These are phyloP conservation scores for Euleptes europaea DNA, from an alignment of 2,113 vertebrate species.

Conservation along the genomic window DNA sequence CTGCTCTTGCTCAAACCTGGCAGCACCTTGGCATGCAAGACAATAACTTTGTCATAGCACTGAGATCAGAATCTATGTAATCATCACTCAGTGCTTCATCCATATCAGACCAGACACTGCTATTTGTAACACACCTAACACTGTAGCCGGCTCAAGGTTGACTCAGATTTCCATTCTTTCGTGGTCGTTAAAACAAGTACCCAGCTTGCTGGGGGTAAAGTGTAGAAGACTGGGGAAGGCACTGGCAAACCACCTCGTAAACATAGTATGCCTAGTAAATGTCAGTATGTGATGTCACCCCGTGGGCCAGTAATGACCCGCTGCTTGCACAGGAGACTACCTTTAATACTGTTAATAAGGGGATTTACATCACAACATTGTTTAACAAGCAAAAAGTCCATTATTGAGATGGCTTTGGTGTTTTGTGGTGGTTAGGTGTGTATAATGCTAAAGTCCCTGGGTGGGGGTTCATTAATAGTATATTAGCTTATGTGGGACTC, in stretches of 20 bases:
- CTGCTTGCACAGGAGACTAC: too few species aligned
- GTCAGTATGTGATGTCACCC: too few species aligned
- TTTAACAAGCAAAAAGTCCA: background rate
- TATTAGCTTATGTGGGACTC: background rate
- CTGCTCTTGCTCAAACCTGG: background rate
- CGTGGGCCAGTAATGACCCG: too few species aligned
- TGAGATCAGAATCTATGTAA: background rate
- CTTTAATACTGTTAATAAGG: background rate
- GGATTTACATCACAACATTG: background rate
- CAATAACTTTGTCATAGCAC: background rate
- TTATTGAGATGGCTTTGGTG: background rate
- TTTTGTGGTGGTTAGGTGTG: background rate
- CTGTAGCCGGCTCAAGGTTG: too few species aligned
- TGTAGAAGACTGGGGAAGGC: too few species aligned
- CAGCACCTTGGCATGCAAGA: background rate
- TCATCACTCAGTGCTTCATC: background rate
- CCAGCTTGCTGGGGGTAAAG: too few species aligned
- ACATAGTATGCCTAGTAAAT: too few species aligned
- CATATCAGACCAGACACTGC: background rate
- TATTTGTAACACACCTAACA: background rate
- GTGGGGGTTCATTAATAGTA: background rate
- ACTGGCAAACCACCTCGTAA: too few species aligned
- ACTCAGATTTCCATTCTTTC: too few species aligned
- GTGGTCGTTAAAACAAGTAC: too few species aligned
- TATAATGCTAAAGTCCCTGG: background rate